phyloP scores from a whole-genome alignment of 2,797 vertebrate genomes.

The Mycteria americana region DNA sequence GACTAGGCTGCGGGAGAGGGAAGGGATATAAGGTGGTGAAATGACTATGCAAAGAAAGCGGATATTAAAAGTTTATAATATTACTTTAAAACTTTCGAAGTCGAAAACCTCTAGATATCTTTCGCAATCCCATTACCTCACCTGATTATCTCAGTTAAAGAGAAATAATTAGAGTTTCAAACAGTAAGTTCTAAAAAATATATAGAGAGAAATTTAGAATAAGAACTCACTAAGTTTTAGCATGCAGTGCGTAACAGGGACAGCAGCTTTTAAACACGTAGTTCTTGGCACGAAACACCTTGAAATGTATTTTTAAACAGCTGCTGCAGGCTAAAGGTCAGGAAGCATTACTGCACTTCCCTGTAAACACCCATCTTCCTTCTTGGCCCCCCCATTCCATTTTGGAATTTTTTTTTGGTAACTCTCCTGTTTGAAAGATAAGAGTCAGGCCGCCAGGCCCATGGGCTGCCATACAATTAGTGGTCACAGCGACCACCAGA shows the following conservation, averaged over 20 bases:
- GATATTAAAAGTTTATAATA: neutral
- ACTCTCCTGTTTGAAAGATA: slow-evolving; percentile 10
- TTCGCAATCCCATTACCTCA: neutral
- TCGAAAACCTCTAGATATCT: neutral
- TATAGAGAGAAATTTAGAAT: neutral
- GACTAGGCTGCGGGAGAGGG: neutral
- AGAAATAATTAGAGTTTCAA: neutral
- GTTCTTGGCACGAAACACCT: slow-evolving; percentile 9
- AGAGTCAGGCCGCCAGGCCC: neutral
- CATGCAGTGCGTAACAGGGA: neutral
- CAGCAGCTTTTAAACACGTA: neutral
- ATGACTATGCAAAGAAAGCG: neutral
- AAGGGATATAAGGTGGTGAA: neutral
- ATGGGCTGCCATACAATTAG: neutral
- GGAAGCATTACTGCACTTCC: slow-evolving; percentile 49
- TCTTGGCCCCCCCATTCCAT: neutral
- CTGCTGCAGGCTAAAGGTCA: slow-evolving; percentile 37
- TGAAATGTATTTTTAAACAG: slow-evolving; percentile 35
- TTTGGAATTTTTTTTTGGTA: neutral
- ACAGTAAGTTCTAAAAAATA: neutral
- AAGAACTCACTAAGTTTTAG: neutral
- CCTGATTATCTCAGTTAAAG: neutral
- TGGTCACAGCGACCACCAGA: slow-evolving; percentile 20
- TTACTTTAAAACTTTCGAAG: neutral
- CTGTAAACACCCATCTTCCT: slow-evolving; percentile 35